phyloP scores from a whole-genome alignment of 35 echinoderm and acorn worm species.

The Anneissia japonica region DNA sequence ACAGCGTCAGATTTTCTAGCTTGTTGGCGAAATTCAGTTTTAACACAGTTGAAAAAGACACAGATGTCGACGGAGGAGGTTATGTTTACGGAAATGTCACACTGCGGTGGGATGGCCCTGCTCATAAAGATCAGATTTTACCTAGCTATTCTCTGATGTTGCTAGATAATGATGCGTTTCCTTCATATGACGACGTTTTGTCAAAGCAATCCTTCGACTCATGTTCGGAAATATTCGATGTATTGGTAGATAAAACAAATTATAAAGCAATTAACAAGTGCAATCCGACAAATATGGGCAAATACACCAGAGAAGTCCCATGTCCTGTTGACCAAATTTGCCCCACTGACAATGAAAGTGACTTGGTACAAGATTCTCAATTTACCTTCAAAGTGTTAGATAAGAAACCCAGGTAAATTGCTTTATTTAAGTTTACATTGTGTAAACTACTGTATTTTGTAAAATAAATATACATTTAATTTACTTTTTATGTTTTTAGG shows the following conservation, averaged over 20 bases:
- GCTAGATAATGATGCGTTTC: background rate
- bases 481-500: too few species aligned
- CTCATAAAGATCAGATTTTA: background rate
- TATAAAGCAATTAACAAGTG: background rate
- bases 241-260: background rate
- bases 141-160: background rate
- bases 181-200: background rate
- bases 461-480: too few species aligned
- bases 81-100: constrained; percentile 15
- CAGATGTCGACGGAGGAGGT: background rate
- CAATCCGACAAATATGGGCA: background rate
- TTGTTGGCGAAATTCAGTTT: constrained; percentile 2
- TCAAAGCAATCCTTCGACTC: background rate
- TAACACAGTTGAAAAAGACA: background rate
- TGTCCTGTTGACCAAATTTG: background rate
- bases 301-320: background rate
- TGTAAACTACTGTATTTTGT: too few species aligned
- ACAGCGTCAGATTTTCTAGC: background rate
- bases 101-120: background rate
- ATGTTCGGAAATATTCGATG: background rate
- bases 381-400: constrained; percentile 3
- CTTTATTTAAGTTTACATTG: too few species aligned
- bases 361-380: background rate
- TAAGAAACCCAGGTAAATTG: background rate
- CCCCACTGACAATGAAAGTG: background rate